Conservation (phyloP, 1,140 invertebrate species). For the Aricia agestis region DNA sequence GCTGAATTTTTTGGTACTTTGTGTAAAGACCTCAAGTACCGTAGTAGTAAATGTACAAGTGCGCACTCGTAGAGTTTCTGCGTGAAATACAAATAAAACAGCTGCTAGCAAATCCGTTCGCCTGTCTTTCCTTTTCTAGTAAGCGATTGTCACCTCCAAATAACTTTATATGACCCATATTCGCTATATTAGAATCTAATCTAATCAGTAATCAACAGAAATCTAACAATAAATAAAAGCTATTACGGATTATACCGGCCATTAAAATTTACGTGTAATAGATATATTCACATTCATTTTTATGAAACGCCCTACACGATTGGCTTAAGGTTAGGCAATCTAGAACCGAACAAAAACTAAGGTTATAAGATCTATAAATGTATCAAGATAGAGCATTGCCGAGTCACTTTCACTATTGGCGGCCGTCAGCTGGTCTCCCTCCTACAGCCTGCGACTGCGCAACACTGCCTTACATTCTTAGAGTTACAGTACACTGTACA, state of each 20-base stretch:
- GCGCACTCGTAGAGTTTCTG: too few relatives aligned
- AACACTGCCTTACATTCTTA: slow-evolving; percentile 58
- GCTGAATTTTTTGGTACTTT: too few relatives aligned
- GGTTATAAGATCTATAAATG: slow-evolving; percentile 13
- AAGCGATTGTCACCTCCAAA: too few relatives aligned
- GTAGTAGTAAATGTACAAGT: too few relatives aligned
- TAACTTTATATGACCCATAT: too few relatives aligned
- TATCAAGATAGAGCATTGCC: slow-evolving; percentile 27
- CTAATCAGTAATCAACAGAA: too few relatives aligned
- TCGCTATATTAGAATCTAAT: too few relatives aligned
- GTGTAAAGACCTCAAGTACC: too few relatives aligned
- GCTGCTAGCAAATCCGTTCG: too few relatives aligned
- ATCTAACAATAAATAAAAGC: not conserved
- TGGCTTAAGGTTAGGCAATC: not conserved
- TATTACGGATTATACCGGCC: not conserved
- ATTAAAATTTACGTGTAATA: not conserved
- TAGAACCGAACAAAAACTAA: slow-evolving; percentile 13
- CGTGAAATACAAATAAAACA: too few relatives aligned
- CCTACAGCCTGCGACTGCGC: slow-evolving; percentile 41
- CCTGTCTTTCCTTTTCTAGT: too few relatives aligned
- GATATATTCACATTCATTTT: not conserved
- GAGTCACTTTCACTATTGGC: slow-evolving; percentile 66
- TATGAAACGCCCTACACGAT: not conserved
- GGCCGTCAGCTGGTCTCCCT: slow-evolving; percentile 56
- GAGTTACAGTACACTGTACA: slow-evolving; percentile 2